phyloP scores from a whole-genome alignment of 2,113 vertebrate species.

The Recurvirostra avosetta region DNA sequence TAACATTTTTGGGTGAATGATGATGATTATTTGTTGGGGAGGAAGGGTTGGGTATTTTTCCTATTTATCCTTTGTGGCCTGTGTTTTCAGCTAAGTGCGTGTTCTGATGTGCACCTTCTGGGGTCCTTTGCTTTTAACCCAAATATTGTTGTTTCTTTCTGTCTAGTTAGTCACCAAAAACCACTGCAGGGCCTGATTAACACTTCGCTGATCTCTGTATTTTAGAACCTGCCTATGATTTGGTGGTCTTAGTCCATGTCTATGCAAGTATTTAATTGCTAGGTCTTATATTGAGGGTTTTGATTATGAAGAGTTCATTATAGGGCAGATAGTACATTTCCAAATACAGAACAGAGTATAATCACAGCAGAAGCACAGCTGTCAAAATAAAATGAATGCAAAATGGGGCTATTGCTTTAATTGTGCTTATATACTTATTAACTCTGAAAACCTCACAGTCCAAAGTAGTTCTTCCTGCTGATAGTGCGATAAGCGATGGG shows the following conservation, averaged over 20 bases:
- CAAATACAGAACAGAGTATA: background rate
- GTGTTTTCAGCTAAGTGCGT: background rate
- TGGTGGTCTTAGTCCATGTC: background rate
- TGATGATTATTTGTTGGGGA: background rate
- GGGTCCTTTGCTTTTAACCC: background rate
- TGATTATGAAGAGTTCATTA: background rate
- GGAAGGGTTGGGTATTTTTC: background rate
- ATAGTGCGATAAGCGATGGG: background rate
- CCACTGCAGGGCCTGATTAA: background rate
- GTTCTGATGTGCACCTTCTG: background rate
- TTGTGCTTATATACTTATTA: background rate
- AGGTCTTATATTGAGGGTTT: background rate
- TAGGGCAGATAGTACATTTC: background rate
- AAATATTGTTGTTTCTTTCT: background rate
- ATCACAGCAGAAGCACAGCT: slow-evolving; percentile 27
- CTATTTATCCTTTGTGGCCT: background rate
- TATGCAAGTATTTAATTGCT: background rate
- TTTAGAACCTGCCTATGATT: background rate
- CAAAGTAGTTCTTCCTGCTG: background rate
- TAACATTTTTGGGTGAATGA: background rate
- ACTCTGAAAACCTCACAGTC: background rate
- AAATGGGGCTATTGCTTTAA: background rate
- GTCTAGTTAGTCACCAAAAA: background rate
- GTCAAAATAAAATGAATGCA: background rate
- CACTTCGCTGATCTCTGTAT: background rate